Conservation (phyloP, 1,140 invertebrate species). For the Antheraea mylitta region DNA sequence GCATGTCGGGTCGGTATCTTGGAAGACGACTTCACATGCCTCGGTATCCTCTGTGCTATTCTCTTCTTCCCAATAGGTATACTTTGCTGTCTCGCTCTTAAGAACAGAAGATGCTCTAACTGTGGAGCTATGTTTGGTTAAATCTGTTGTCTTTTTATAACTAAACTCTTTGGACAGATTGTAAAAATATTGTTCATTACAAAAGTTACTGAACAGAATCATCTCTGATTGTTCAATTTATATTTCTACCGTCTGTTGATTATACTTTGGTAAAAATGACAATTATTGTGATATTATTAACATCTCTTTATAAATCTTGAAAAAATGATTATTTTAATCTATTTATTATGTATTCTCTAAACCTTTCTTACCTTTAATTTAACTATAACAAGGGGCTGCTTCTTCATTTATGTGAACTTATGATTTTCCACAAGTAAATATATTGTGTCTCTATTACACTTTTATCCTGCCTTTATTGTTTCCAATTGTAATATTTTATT, state of each 20-base stretch:
- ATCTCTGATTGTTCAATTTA: not conserved
- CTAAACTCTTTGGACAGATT: not conserved
- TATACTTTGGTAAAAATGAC: not conserved
- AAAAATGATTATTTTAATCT: too few species aligned
- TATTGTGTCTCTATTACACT: too few species aligned
- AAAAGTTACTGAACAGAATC: not conserved
- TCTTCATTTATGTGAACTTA: too few species aligned
- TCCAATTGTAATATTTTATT: too few species aligned
- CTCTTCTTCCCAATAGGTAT: conserved; percentile 92
- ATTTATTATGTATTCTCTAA: too few species aligned
- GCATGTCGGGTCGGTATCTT: conserved; percentile 90
- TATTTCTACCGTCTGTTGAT: not conserved
- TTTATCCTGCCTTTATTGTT: too few species aligned
- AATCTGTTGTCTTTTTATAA: conserved; percentile 18
- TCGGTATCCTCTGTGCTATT: conserved; percentile 91
- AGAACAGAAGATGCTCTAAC: conserved; percentile 89
- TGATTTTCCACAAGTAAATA: too few species aligned
- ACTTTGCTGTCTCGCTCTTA: conserved; percentile 88
- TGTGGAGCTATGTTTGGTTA: conserved; percentile 90
- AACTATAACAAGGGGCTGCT: too few species aligned
- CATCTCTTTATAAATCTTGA: too few species aligned
- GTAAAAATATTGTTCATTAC: not conserved
- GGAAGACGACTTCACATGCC: conserved; percentile 91
- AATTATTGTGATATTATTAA: not conserved
- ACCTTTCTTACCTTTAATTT: too few species aligned